A percentile compares a stretch with the other conserved stretches of the same genome.
phyloP scores from a whole-genome alignment of 1,140 invertebrate genomes.

The Drosophila insularis region DNA sequence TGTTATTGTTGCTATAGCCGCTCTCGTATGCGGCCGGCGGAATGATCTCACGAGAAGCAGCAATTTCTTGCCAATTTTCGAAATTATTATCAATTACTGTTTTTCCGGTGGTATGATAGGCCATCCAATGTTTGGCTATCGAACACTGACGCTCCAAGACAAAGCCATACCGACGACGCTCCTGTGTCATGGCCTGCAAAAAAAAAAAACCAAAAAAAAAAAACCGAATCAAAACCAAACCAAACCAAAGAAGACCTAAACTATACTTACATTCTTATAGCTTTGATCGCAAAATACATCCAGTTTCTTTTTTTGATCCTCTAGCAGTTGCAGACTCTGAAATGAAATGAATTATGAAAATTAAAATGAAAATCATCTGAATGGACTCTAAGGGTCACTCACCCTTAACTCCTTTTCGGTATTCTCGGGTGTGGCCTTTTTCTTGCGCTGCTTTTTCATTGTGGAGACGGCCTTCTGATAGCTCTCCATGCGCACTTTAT shows the following conservation, averaged over 20 bases:
- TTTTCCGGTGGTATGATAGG: conserved; percentile 91
- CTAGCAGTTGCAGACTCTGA: conserved; percentile 93
- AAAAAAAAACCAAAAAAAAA: conserved; percentile 25
- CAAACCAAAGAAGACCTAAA: conserved; percentile 15
- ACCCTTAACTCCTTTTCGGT: conserved; percentile 95
- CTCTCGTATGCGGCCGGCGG: conserved; percentile 74
- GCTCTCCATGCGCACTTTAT: conserved; percentile 93
- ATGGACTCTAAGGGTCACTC: conserved; percentile 25
- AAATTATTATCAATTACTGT: conserved; percentile 90
- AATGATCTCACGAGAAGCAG: conserved; percentile 91
- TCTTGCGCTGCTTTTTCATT: conserved; percentile 94
- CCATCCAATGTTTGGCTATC: conserved; percentile 94
- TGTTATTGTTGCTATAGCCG: conserved; percentile 55
- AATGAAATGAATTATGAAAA: not conserved
- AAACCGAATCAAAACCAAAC: conserved; percentile 1
- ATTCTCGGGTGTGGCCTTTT: conserved; percentile 90
- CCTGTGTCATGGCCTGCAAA: conserved; percentile 94
- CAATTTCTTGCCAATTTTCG: conserved; percentile 94
- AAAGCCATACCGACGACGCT: conserved; percentile 95
- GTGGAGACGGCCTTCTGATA: conserved; percentile 94
- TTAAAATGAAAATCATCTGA: not conserved
- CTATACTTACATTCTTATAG: conserved; percentile 91
- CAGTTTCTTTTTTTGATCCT: conserved; percentile 94
- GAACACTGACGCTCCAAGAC: conserved; percentile 95
- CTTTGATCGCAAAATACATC: conserved; percentile 95